Evolutionary conservation across 2,113 vertebrate genomes (phyloP).

Genomic region (Castor canadensis): DNA sequence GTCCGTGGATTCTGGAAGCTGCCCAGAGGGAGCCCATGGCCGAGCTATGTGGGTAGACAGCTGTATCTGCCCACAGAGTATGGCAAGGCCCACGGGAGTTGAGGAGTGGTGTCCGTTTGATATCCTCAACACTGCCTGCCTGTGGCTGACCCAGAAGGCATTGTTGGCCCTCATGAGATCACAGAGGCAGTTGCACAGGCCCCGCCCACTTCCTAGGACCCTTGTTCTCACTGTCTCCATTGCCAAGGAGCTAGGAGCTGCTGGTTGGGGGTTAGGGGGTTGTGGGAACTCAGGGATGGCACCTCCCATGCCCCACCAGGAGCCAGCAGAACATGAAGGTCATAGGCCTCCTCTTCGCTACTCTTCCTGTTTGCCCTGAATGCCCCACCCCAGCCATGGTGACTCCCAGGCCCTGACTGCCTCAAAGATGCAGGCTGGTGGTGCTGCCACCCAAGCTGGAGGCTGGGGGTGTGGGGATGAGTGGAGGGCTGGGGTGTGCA

Average conservation of each 20-base stretch:
- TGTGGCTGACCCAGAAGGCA: slow-evolving; percentile 12
- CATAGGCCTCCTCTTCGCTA: not conserved
- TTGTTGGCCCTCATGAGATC: slow-evolving; percentile 65
- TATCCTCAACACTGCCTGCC: not conserved
- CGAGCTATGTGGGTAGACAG: not conserved
- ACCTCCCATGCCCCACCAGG: not conserved
- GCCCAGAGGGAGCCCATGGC: not conserved
- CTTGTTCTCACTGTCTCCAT: not conserved
- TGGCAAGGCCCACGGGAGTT: not conserved
- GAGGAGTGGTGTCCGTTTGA: not conserved
- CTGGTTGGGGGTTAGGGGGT: not conserved
- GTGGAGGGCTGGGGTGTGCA: not conserved
- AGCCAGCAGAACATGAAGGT: slow-evolving; percentile 52
- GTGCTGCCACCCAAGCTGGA: not conserved
- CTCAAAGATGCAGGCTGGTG: not conserved
- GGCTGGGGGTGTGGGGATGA: slow-evolving; percentile 36
- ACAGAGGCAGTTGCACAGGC: slow-evolving; percentile 56
- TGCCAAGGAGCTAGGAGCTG: not conserved
- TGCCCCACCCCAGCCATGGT: not conserved
- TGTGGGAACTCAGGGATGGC: slow-evolving; percentile 16
- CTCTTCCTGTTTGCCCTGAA: not conserved
- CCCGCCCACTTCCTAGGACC: slow-evolving; percentile 48
- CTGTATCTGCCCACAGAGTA: not conserved
- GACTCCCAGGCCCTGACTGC: not conserved
- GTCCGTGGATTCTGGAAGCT: not conserved